These are phyloP conservation scores for Macaca fascicularis DNA, from an alignment of 2,113 vertebrate species.

Conservation along the genomic window T2T-MFA8v1.1 NC_088380.1:28361001-28361500, in stretches of 20 bases:
- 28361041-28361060: not conserved
- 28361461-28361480: not conserved
- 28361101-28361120: not conserved
- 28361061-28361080: not conserved
- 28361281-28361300: conserved; percentile 29
- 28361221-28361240: conserved; percentile 24
- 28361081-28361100: not conserved
- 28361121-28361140: not conserved
- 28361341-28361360: not conserved
- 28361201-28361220: conserved; percentile 27
- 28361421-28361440: not conserved
- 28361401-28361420: not conserved
- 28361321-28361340: conserved; percentile 7
- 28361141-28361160: conserved; percentile 28
- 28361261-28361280: conserved; percentile 6
- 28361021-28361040: not conserved
- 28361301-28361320: conserved; percentile 44
- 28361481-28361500: not conserved
- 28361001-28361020: not conserved
- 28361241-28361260: conserved; percentile 53
- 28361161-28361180: conserved; percentile 54
- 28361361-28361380: not conserved
- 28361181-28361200: conserved; percentile 71
- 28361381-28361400: not conserved
- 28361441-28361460: not conserved